Evolutionary conservation across 2,888 invertebrate species (phyloP), one percentile per base, ranked within the genome.

Genomic region (Ormyrus nitidulus): DNA sequence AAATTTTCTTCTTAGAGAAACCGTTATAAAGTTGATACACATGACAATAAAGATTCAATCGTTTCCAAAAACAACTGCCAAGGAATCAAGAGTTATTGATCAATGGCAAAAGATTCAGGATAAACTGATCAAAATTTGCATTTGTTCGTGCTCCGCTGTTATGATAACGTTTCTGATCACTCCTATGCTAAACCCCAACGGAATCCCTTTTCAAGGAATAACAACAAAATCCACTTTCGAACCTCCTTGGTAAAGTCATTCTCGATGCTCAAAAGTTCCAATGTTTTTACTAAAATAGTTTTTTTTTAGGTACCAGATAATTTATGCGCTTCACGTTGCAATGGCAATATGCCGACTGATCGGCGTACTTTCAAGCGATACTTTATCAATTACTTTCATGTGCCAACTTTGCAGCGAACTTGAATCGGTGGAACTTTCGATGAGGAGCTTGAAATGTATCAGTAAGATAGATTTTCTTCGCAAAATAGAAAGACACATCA

Each of bases 221-320:
- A 2, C 61, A 11, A 59, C 68, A 4, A 46, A 49, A 5, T 53
- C 44, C 10, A 13, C 13, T 11, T 13, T 4, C 11, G n/a, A 1
- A n/a, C 10, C 11, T 34, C 68, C 68, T 10, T 76, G 61, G 75
- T 68, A 69, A 76, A 6, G 7, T 10, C 6, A 9, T 13, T 34
- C 49, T 10, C 6, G 9, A n/a, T 1, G 2, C 65, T 11, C 19
- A 9, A 34, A 56, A 6, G n/a, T 6, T 58, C 10, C n/a, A 11
- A 0, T 46, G 5, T 11, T 7, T 9, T 11, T 11, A 7, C 8
- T 61, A 6, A 44, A 13, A 11, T 6, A 11, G 9, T 54, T 46
- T n/a, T 3, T 11, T 75, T 75, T 13, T 48, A 75, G 75, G 75
- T 75, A 44, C 9, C n/a, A 75, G 6, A 13, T 68, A n/a, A 58